Evolutionary conservation across 2,113 vertebrate genomes (phyloP), one percentile per base, ranked within the genome.

Genomic region (Sylvia atricapilla): DNA sequence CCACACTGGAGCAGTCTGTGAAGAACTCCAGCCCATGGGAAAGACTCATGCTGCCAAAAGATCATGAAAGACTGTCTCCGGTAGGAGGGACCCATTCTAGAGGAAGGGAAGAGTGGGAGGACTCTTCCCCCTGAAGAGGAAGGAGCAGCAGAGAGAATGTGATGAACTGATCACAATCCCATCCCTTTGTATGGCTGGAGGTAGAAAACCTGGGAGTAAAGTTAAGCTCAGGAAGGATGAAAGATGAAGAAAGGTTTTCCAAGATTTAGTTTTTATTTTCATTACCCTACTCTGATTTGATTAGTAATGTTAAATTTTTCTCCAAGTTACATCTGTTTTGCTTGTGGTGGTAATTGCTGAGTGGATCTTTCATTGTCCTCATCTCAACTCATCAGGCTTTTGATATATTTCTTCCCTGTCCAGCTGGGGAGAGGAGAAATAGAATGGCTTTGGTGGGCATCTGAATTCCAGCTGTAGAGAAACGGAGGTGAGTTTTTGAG

Each of bases 71-170:
- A 55, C 8, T 62, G 10, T 35, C 47, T 76, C 31, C 27, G 21
- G 4, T 56, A 84, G 49, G 22, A 56, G 37, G 20, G 9, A 68
- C 6, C 13, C 31, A 49, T 43, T 19, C 47, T 81, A 55, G 13
- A 28, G 35, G 41, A 55, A 47, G 6, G 15, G 10, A 74, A 60
- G 31, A 73, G 7, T 24, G 6, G 44, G 47, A 80, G 15, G 7
- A 68, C 25, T n/a, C 9, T 19, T 62, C 3, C 2, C 14, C 10
- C 11, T 28, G 31, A 24, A 50, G n/a, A 68, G 15, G 10, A 74
- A 53, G 60, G 11, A 74, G 10, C 1, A 2, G 41, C 47, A 74
- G 22, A 80, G 30, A 37, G 18, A 55, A 79, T 0, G 0, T 15
- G 8, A 60, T 53, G 21, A 60, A 35, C 55, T 56, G 55, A 62